Conservation (phyloP, 2,113 vertebrate species). For the Tenebrosternarchus preto region DNA sequence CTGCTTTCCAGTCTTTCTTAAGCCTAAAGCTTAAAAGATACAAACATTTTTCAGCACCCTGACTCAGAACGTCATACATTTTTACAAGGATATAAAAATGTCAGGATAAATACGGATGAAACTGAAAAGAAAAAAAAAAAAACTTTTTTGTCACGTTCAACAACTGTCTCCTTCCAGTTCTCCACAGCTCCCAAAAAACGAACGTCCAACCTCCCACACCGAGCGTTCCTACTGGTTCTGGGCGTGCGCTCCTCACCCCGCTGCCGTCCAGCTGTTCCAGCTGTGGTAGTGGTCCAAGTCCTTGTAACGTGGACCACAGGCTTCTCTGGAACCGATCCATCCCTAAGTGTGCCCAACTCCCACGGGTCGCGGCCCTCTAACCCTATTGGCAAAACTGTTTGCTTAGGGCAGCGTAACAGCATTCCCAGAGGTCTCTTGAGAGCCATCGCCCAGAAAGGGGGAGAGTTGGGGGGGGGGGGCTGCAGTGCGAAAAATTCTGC, state of each 20-base stretch:
- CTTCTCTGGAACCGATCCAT: constrained; percentile 42
- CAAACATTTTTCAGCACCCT: too few relatives aligned
- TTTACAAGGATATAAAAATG: too few relatives aligned
- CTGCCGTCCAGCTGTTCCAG: background rate
- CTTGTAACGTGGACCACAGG: background rate
- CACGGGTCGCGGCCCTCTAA: constrained; percentile 32
- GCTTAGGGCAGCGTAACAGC: constrained; percentile 27
- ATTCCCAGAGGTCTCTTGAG: background rate
- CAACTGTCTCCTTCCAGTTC: background rate
- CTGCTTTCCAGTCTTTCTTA: too few relatives aligned
- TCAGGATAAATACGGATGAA: too few relatives aligned
- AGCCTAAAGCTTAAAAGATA: too few relatives aligned
- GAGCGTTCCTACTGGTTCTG: constrained; percentile 4
- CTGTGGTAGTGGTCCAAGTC: constrained; percentile 19
- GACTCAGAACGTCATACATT: too few relatives aligned
- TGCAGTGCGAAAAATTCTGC: background rate
- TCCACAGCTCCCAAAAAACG: too few relatives aligned
- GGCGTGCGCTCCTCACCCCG: background rate
- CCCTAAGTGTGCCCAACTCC: constrained; percentile 5
- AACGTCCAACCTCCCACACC: background rate
- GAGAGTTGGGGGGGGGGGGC: background rate
- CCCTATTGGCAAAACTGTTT: constrained; percentile 38
- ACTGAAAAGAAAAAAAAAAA: too few relatives aligned
- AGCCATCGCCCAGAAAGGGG: constrained; percentile 2
- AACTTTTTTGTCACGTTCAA: too few relatives aligned